Base-by-base conservation (phyloP, 2,113 vertebrate species). In the Copsychus sechellarum region DNA sequence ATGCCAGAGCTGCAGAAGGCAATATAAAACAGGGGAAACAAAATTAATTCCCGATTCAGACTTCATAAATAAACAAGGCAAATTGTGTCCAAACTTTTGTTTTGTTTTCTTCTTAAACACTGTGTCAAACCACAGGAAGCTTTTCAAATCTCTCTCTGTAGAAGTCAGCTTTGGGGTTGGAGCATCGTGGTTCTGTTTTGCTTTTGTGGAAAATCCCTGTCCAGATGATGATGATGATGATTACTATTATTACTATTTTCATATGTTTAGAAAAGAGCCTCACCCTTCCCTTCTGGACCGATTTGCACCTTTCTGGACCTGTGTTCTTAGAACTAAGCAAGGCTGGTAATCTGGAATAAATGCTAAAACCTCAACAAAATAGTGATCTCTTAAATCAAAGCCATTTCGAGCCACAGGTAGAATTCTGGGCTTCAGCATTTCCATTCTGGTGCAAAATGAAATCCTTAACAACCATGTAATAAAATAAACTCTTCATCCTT, bases 41-140 rank as follows among this genome's bases (percentile, higher is more conserved):
- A 66, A 95, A 86, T 65, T 67, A 86, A n/a, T 71, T 96, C 64
- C 76, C 61, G 57, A 4, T 90, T 95, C 92, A 90, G 88, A 83
- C 51, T 74, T 78, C 51, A 88, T 83, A 95, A 96, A 93, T 87
- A 96, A 96, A 88, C 79, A 88, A 77, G 15, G 18, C 28, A 62
- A 62, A 64, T 73, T 0, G 0, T 58, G 81, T 92, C 93, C 94
- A 93, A 88, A 25, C 24, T 69, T 90, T 48, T 50, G 33, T 43
- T 94, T 94, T 92, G 77, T 94, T 93, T 90, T 86, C 54, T 66
- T 92, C 56, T 83, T 78, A 60, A 86, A 66, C 40, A 34, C 31
- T 93, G 51, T 61, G 57, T 90, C 66, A 96, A 87, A 95, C 81
- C 84, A 57, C 77, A 91, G 72, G 62, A 80, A 80, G 81, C 48